phyloP scores from a whole-genome alignment of 2,888 invertebrate species.

The Pherbina coryleti region DNA sequence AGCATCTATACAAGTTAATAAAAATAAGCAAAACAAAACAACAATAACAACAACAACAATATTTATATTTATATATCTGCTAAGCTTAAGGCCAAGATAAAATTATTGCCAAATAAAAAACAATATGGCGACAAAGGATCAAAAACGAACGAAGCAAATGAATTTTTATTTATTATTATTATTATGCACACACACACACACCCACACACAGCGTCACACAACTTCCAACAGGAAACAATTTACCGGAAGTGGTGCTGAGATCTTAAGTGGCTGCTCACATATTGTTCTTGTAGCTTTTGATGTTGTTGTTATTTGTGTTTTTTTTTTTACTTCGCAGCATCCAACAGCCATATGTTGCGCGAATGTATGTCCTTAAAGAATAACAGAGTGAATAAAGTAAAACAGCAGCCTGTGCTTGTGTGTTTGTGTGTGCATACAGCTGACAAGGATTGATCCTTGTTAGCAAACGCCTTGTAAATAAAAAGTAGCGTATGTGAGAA shows the following conservation, averaged over 20 bases:
- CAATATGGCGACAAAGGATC: conserved; percentile 35
- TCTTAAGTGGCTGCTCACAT: too few relatives aligned
- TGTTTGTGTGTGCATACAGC: not conserved
- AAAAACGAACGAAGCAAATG: conserved; percentile 32
- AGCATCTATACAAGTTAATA: not conserved
- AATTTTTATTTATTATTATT: conserved; percentile 43
- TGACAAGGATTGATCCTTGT: conserved; percentile 9
- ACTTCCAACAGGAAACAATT: not conserved
- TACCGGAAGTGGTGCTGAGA: not conserved
- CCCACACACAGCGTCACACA: not conserved
- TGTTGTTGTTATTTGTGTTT: conserved; percentile 1
- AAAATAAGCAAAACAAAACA: not conserved
- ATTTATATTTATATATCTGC: too few relatives aligned
- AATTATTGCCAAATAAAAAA: conserved; percentile 45
- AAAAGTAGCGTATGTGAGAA: not conserved
- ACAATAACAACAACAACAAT: too few relatives aligned
- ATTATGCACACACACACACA: not conserved
- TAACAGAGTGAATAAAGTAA: not conserved
- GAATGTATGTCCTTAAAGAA: not conserved
- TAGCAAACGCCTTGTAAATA: not conserved
- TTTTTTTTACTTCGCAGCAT: not conserved
- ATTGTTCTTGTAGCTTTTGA: not conserved
- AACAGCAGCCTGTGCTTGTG: not conserved
- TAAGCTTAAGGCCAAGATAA: conserved; percentile 16
- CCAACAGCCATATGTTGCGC: not conserved